A percentile compares a stretch with the other conserved stretches of the same genome.
Evolutionary conservation across 2,113 vertebrate genomes (phyloP).

Genomic region (Variabilichromis moorii): DNA sequence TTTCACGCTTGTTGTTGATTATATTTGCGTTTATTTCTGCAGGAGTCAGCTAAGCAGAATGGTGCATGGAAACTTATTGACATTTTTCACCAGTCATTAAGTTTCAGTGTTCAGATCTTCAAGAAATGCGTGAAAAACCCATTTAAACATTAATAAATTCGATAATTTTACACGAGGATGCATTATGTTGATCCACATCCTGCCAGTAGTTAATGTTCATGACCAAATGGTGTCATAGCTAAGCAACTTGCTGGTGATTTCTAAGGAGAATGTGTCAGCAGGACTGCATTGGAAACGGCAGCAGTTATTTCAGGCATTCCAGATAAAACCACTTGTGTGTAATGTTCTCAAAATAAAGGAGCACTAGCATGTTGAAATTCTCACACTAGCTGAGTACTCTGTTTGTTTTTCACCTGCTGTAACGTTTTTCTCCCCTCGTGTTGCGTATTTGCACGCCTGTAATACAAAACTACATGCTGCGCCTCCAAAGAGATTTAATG

Average conservation of each 20-base stretch:
- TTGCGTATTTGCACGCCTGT: neutral
- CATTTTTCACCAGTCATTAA: neutral
- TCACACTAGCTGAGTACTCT: neutral
- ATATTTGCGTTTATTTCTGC: rapidly evolving
- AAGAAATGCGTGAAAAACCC: rapidly evolving
- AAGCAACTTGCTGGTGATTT: neutral
- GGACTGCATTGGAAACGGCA: neutral
- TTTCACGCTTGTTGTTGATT: neutral
- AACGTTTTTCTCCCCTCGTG: rapidly evolving
- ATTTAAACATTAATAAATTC: rapidly evolving
- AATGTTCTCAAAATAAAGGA: neutral
- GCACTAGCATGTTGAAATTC: neutral
- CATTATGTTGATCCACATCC: neutral
- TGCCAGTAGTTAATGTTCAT: neutral
- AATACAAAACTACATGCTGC: neutral
- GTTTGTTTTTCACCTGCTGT: neutral
- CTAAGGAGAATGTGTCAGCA: rapidly evolving
- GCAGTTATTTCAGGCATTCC: neutral
- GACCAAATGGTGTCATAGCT: neutral
- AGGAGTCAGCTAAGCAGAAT: neutral
- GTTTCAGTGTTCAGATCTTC: neutral
- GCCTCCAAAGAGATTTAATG: neutral
- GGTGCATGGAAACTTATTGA: neutral
- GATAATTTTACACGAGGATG: neutral
- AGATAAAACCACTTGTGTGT: neutral